A percentile compares a stretch with the other conserved stretches of the same genome.
These are phyloP conservation scores for Aeoliscus strigatus DNA, from an alignment of 2,797 vertebrate genomes.

Conservation along the genomic window DNA sequence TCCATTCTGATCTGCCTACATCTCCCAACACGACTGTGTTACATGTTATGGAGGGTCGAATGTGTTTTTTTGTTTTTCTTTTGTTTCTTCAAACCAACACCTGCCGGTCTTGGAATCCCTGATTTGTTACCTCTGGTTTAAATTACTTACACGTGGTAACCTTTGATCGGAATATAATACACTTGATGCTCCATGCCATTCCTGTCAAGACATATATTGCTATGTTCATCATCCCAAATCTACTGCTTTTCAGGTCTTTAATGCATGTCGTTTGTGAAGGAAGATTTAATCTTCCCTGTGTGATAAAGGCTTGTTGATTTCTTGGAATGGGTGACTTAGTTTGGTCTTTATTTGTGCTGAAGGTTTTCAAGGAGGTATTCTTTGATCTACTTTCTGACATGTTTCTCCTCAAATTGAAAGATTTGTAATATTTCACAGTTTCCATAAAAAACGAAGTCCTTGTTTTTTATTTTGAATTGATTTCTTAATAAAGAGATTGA, in stretches of 20 bases:
- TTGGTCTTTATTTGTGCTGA: constrained; percentile 55
- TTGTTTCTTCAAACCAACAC: constrained; percentile 24
- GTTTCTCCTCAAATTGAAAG: constrained; percentile 40
- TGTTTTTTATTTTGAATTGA: constrained; percentile 70
- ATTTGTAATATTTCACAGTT: constrained; percentile 68
- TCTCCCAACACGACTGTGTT: constrained; percentile 23
- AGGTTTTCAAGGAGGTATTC: constrained; percentile 41
- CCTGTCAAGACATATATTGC: constrained; percentile 22
- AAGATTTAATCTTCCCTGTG: constrained; percentile 39
- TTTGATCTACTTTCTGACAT: constrained; percentile 28
- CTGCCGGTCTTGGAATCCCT: constrained; percentile 9
- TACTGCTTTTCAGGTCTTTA: constrained; percentile 39
- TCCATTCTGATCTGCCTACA: constrained; percentile 35
- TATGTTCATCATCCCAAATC: constrained; percentile 34
- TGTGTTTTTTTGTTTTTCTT: constrained; percentile 5
- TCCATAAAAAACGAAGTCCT: constrained; percentile 56
- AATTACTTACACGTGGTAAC: constrained; percentile 31
- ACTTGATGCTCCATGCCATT: constrained; percentile 22
- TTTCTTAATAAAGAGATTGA: constrained; percentile 82
- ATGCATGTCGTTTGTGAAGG: constrained; percentile 63
- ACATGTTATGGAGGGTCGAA: constrained; percentile 25
- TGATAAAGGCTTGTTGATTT: constrained; percentile 39
- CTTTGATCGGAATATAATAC: constrained; percentile 15
- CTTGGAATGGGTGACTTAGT: constrained; percentile 49
- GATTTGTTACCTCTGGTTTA: constrained; percentile 17